Evolutionary conservation across 2,113 vertebrate species (phyloP), one percentile per base, ranked within the genome.

Genomic region (Myanophis thanlyinensis): DNA sequence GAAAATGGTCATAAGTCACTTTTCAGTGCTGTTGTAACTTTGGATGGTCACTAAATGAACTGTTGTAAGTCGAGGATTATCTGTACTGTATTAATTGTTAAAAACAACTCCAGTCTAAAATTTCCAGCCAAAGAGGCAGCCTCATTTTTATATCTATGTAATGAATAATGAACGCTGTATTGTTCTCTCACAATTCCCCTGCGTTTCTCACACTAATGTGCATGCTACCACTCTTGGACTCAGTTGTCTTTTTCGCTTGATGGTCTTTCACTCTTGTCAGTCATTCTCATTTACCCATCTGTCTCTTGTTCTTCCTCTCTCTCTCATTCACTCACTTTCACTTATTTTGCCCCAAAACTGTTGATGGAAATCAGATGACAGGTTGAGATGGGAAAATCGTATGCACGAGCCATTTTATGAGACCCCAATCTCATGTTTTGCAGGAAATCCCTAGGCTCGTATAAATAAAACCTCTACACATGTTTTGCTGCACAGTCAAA

Each of bases 81-180:
- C 9, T 59, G 56, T 59, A 11, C 94, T 95, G 30, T 35, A 67
- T 67, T 67, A n/a, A 94, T 95, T 93, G 95, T 94, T 95, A 93
- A 92, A 93, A 96, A 52, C 84, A 93, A 52, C 54, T 93, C 84
- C 56, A 94, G 89, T 93, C 88, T 56, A 30, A 90, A 48, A 27
- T 84, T 93, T 91, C 90, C 93, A 95, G 96, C 91, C 94, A 95
- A 94, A 93, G 5, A 93, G 89, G 93, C n/a, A 90, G 40, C n/a
- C 30, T 89, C 93, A 53, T 73, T 96, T 94, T 95, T 88, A 90
- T 94, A 89, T 59, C 90, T 93, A 88, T 46, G 84, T 94, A 96
- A 95, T 92, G 92, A 96, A 92, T 47, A 94, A 59, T 59, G 52
- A 11, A 59, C 13, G 11, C 10, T n/a, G 11, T n/a, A n/a, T 84